Conservation (phyloP, 1,140 invertebrate genomes). For the Atta texana region DNA sequence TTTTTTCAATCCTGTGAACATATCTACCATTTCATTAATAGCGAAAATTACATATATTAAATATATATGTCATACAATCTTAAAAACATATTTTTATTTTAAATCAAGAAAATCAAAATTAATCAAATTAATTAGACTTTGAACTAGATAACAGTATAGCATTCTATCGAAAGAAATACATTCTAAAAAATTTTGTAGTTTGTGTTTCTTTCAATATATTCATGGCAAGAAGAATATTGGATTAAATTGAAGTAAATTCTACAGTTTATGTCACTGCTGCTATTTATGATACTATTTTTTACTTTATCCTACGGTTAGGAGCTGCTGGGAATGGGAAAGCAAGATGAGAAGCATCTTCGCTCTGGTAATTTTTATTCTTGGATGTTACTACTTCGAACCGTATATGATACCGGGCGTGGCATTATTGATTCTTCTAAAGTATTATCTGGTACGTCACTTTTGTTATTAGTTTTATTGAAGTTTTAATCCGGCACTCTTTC, state of each 20-base stretch:
- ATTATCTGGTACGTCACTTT: slow-evolving; percentile 88
- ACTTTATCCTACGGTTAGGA: slow-evolving; percentile 86
- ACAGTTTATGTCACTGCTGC: background rate
- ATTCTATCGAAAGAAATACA: background rate
- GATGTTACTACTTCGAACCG: slow-evolving; percentile 94
- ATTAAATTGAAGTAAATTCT: background rate
- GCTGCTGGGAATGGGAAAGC: slow-evolving; percentile 99
- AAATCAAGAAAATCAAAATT: background rate
- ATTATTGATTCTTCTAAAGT: slow-evolving; percentile 92
- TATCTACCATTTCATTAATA: background rate
- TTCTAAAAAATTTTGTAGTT: background rate
- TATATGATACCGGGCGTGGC: slow-evolving; percentile 94
- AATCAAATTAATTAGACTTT: background rate
- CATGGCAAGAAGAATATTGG: background rate
- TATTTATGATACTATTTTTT: slow-evolving; percentile 36
- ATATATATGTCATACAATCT: background rate
- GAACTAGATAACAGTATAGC: background rate
- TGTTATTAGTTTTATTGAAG: slow-evolving; percentile 13
- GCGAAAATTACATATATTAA: background rate
- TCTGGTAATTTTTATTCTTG: slow-evolving; percentile 93
- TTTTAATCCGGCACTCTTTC: slow-evolving; percentile 30
- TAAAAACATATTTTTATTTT: background rate
- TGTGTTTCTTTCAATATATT: background rate
- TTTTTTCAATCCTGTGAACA: background rate
- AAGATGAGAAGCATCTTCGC: slow-evolving; percentile 95